phyloP scores from a whole-genome alignment of 2,888 invertebrate species.

The Cacoxenus indagator region DNA sequence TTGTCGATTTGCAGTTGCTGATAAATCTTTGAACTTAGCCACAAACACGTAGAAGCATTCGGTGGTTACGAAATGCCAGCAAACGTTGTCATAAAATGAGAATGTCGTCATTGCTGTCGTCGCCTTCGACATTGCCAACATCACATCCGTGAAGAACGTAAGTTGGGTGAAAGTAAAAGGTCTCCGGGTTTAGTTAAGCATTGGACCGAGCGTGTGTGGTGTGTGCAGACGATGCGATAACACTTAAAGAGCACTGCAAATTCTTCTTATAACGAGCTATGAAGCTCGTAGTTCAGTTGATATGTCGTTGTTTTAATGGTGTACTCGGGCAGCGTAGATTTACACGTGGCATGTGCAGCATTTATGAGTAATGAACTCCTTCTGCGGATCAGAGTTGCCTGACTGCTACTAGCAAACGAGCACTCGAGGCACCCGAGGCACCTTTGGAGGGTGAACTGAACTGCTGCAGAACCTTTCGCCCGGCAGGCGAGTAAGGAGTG shows the following conservation, averaged over 20 bases:
- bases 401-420: not conserved
- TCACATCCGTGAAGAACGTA: slow-evolving; percentile 24
- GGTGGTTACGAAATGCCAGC: slow-evolving; percentile 53
- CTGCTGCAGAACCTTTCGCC: slow-evolving; percentile 45
- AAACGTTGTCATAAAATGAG: slow-evolving; percentile 62
- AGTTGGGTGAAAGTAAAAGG: no score
- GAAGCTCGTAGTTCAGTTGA: not conserved
- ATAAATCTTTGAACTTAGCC: slow-evolving; percentile 63
- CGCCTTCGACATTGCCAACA: slow-evolving; percentile 32
- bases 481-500: slow-evolving; percentile 28
- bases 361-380: slow-evolving; percentile 68
- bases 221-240: slow-evolving; percentile 44
- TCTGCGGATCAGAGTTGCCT: slow-evolving; percentile 9
- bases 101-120: slow-evolving; percentile 49
- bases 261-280: slow-evolving; percentile 57
- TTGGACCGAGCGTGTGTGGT: no score
- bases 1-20: slow-evolving; percentile 48
- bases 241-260: slow-evolving; percentile 63
- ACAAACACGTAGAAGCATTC: slow-evolving; percentile 63
- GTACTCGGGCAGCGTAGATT: slow-evolving; percentile 30
- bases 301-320: slow-evolving; percentile 46
- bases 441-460: slow-evolving; percentile 51
- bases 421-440: slow-evolving; percentile 19
- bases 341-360: slow-evolving; percentile 60
- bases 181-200: no score